Evolutionary conservation across 1,140 invertebrate species (phyloP).

Genomic region (Intoshia linei): DNA sequence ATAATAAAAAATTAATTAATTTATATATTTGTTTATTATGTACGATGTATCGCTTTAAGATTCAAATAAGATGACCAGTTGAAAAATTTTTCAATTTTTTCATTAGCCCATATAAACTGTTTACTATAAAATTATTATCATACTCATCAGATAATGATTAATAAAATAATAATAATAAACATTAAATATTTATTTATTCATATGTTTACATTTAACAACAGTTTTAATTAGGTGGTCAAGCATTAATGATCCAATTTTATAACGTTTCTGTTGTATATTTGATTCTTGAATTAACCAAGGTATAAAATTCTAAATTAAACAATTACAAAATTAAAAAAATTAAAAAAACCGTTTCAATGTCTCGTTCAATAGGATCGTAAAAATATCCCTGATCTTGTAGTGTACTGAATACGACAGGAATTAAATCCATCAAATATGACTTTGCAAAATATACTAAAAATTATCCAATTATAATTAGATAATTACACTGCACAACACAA

Average conservation of each 20-base stretch:
- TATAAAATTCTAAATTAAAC: not conserved
- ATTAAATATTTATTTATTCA: not conserved
- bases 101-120: too few relatives aligned
- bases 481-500: too few relatives aligned
- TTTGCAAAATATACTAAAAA: too few relatives aligned
- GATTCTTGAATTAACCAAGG: too few relatives aligned
- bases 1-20: too few relatives aligned
- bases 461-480: too few relatives aligned
- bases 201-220: not conserved
- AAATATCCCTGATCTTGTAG: conserved; percentile 40
- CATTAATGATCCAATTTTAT: too few relatives aligned
- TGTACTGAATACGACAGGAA: conserved; percentile 43
- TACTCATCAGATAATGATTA: not conserved
- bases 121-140: conserved; percentile 2
- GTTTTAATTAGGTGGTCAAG: not conserved
- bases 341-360: not conserved
- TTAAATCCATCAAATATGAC: conserved; percentile 43
- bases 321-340: not conserved
- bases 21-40: too few relatives aligned
- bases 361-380: conserved; percentile 31
- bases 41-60: too few relatives aligned
- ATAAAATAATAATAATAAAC: not conserved
- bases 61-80: too few relatives aligned
- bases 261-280: too few relatives aligned
- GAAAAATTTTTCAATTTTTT: too few relatives aligned